phyloP scores from a whole-genome alignment of 1,140 invertebrate genomes.

The Thalassaphorura encarpata region DNA sequence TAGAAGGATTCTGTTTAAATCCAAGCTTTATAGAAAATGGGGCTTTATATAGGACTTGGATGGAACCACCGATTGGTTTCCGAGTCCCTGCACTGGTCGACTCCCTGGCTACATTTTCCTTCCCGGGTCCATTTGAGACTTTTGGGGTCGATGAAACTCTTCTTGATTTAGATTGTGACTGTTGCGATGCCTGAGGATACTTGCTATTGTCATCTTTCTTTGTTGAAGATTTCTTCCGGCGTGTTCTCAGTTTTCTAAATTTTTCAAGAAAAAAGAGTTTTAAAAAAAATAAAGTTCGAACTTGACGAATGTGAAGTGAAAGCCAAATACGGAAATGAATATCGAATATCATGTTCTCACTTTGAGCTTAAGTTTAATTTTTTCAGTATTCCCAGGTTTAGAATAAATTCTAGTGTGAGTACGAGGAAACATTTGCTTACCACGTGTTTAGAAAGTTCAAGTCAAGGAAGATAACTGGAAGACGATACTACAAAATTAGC shows the following conservation, averaged over 20 bases:
- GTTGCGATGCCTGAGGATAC: background rate
- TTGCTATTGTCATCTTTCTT: background rate
- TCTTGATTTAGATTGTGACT: background rate
- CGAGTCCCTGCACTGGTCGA: background rate
- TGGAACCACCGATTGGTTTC: conserved; percentile 10
- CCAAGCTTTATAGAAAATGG: conserved; percentile 29
- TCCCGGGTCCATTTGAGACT: background rate
- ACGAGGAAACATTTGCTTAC: background rate
- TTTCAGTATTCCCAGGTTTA: too few relatives aligned
- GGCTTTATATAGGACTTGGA: conserved; percentile 26
- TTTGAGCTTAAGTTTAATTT: too few relatives aligned
- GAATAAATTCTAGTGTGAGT: too few relatives aligned
- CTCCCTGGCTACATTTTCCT: conserved; percentile 1
- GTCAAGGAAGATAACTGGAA: conserved; percentile 1
- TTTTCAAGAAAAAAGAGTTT: conserved; percentile 1
- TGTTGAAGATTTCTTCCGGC: background rate
- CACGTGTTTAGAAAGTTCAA: background rate
- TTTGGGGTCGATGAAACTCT: background rate
- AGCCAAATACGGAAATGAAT: too few relatives aligned
- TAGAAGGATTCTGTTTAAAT: conserved; percentile 4
- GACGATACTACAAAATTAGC: background rate
- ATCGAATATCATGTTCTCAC: too few relatives aligned
- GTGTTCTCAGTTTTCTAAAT: background rate
- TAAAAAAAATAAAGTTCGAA: background rate
- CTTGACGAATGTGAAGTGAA: too few relatives aligned